These are phyloP conservation scores for Lycodopsis pacificus DNA, from an alignment of 2,797 vertebrate genomes.

Conservation along the genomic window DNA sequence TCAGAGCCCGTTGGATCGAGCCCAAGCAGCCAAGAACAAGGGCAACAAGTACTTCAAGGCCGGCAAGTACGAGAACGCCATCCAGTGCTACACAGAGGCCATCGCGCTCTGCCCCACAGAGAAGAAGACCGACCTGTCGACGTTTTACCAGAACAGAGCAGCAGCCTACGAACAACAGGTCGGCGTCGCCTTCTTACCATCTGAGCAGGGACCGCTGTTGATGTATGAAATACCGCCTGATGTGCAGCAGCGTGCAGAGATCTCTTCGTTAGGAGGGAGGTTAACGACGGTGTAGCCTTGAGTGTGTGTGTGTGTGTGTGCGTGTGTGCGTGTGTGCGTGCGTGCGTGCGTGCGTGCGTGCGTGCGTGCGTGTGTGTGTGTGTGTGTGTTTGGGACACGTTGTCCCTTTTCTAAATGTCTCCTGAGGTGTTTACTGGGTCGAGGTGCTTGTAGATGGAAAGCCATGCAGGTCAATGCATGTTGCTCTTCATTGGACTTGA, in stretches of 20 bases:
- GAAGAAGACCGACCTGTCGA: constrained; percentile 94
- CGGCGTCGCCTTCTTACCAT: not conserved
- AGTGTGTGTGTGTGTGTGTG: not conserved
- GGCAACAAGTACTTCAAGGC: constrained; percentile 99
- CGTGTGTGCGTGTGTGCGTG: not conserved
- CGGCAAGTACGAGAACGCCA: constrained; percentile 95
- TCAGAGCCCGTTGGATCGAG: constrained; percentile 94
- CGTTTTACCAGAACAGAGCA: constrained; percentile 99
- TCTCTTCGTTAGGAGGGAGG: not conserved
- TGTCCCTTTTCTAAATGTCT: not conserved
- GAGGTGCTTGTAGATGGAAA: not conserved
- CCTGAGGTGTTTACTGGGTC: not conserved
- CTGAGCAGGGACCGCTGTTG: not conserved
- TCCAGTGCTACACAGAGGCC: constrained; percentile 98
- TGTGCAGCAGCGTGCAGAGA: too few relatives aligned
- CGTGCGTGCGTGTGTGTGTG: not conserved
- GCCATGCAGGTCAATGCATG: not conserved
- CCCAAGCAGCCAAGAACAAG: constrained; percentile 97
- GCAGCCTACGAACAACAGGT: constrained; percentile 98
- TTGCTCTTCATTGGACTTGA: not conserved
- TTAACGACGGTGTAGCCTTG: not conserved
- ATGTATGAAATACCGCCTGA: not conserved
- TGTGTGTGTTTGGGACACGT: not conserved
- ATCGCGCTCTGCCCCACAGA: constrained; percentile 93
- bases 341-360: too few relatives aligned